phyloP scores from a whole-genome alignment of 2,888 invertebrate genomes.

The Achlya flavicornis region DNA sequence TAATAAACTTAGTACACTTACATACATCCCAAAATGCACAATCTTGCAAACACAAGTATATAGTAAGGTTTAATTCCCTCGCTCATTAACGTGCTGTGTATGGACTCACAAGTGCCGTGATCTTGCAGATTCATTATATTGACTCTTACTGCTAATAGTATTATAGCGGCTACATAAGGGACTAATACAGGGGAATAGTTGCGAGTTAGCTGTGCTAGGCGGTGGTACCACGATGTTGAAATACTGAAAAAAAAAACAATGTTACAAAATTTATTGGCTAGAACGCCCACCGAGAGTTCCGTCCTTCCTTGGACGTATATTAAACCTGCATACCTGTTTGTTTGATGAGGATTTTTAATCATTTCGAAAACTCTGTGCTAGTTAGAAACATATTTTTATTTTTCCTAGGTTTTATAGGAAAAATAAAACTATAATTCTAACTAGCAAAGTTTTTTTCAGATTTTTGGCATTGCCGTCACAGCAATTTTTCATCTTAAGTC shows the following conservation, averaged over 20 bases:
- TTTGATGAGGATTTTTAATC: no score
- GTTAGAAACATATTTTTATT: no score
- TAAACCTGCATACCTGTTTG: no score
- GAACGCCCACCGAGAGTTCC: background rate
- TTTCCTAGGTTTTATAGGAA: no score
- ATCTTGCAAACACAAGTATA: constrained; percentile 75
- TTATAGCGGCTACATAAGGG: constrained; percentile 86
- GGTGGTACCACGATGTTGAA: constrained; percentile 82
- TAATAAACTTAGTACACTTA: constrained; percentile 53
- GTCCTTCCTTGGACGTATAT: no score
- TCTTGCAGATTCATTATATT: constrained; percentile 49
- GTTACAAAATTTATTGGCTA: constrained; percentile 10
- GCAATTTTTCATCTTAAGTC: no score
- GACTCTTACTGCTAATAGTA: constrained; percentile 83
- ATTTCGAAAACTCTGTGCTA: no score
- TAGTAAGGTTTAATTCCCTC: constrained; percentile 84
- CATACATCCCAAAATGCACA: constrained; percentile 72
- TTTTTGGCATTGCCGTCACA: no score
- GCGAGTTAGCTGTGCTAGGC: constrained; percentile 86
- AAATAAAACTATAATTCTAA: no score
- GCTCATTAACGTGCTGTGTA: constrained; percentile 83
- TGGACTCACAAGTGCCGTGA: constrained; percentile 63
- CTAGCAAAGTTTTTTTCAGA: no score
- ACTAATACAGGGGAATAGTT: constrained; percentile 86
- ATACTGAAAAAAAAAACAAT: constrained; percentile 68